phyloP scores from a whole-genome alignment of 2,113 vertebrate species.

The Gallinago undulata region DNA sequence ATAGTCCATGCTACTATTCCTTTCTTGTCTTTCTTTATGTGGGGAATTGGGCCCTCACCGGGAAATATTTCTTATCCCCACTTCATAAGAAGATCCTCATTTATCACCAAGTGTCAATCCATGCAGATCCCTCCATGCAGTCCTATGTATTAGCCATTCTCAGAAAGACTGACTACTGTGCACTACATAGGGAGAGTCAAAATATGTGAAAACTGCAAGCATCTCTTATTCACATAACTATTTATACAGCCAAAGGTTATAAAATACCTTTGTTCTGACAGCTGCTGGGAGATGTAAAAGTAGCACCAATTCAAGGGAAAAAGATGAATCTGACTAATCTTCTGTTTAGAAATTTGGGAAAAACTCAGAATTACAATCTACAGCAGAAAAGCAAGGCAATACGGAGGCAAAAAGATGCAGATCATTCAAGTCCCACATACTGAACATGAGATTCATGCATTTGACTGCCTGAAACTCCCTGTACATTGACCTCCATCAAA shows the following conservation, averaged over 20 bases:
- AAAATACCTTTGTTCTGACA: constrained; percentile 28
- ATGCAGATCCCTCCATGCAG: background rate
- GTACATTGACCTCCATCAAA: background rate
- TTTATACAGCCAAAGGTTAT: background rate
- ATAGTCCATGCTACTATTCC: background rate
- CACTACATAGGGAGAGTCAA: background rate
- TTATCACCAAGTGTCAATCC: constrained; percentile 2
- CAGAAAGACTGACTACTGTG: background rate
- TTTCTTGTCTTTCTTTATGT: background rate
- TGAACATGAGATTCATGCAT: background rate
- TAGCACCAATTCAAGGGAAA: background rate
- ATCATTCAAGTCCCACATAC: background rate
- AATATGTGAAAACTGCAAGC: background rate
- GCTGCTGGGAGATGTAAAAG: background rate
- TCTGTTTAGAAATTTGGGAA: background rate
- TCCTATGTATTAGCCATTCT: background rate
- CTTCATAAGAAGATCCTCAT: background rate
- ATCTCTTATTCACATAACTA: background rate
- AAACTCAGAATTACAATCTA: background rate
- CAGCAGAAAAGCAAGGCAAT: background rate
- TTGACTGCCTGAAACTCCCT: background rate
- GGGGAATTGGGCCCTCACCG: background rate
- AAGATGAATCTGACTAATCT: background rate
- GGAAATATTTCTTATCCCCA: background rate
- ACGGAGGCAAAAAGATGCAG: background rate